These are phyloP conservation scores for Carterocephalus palaemon DNA, from an alignment of 2,888 invertebrate genomes.

Conservation along the genomic window DNA sequence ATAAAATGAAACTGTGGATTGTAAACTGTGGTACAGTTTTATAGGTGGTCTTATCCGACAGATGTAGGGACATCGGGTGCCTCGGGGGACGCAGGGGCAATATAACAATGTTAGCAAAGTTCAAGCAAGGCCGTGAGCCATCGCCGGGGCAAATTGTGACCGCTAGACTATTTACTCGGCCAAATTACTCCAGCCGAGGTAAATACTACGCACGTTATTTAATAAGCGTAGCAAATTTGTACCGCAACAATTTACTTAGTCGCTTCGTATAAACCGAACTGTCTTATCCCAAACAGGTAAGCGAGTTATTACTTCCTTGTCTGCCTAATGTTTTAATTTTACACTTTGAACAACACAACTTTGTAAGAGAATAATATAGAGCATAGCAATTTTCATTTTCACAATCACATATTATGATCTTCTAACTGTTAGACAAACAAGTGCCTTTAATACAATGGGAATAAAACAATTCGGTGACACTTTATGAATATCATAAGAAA, in stretches of 20 bases:
- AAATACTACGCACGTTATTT: conserved; percentile 59
- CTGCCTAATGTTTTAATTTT: background rate
- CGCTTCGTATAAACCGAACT: conserved; percentile 15
- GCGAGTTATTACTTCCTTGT: conserved; percentile 18
- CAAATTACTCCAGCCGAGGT: conserved; percentile 59
- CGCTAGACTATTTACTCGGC: conserved; percentile 58
- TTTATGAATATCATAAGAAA: conserved; percentile 57
- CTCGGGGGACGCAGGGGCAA: conserved; percentile 64
- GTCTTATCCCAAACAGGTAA: conserved; percentile 16
- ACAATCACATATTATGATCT: too few species aligned
- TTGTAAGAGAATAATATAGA: too few species aligned
- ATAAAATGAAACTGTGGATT: conserved; percentile 65
- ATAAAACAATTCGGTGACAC: conserved; percentile 42
- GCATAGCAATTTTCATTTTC: too few species aligned
- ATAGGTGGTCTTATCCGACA: conserved; percentile 61
- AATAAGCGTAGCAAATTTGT: conserved; percentile 47
- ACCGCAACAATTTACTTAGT: conserved; percentile 33
- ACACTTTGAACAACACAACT: too few species aligned
- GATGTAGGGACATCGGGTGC: conserved; percentile 65
- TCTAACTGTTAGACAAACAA: too few species aligned
- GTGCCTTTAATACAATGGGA: conserved; percentile 40
- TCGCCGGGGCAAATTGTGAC: conserved; percentile 64
- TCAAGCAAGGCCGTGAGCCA: conserved; percentile 66
- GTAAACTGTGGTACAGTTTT: conserved; percentile 62
- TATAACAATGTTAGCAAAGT: conserved; percentile 71